These are phyloP conservation scores for Limnephilus rhombicus DNA, from an alignment of 2,888 invertebrate genomes.

Conservation along the genomic window DNA sequence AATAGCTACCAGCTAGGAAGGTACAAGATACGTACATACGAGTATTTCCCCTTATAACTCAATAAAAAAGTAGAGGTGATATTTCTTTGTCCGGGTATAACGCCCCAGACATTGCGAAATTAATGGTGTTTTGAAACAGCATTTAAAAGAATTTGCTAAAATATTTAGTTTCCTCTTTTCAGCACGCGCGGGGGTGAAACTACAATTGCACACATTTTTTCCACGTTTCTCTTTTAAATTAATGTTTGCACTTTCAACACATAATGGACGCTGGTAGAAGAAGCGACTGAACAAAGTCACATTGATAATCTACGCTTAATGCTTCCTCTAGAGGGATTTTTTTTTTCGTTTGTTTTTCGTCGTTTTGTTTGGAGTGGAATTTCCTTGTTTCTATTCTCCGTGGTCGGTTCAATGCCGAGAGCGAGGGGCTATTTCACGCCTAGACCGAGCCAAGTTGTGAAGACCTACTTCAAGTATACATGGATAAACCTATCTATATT, in stretches of 20 bases:
- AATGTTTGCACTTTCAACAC: slow-evolving; percentile 40
- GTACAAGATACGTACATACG: neutral
- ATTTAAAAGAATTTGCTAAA: slow-evolving; percentile 46
- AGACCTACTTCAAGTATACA: neutral
- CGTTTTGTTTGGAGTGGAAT: slow-evolving; percentile 29
- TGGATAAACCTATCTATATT: neutral
- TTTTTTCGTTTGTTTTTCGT: neutral
- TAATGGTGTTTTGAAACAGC: slow-evolving; percentile 45
- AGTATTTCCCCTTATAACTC: neutral
- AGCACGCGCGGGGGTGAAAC: neutral
- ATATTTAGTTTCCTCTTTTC: slow-evolving; percentile 12
- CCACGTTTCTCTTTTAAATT: slow-evolving; percentile 27
- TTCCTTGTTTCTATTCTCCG: slow-evolving; percentile 5
- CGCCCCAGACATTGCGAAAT: slow-evolving; percentile 32
- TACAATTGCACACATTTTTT: slow-evolving; percentile 41
- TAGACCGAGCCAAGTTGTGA: neutral
- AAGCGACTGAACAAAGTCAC: slow-evolving; percentile 40
- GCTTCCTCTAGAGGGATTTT: neutral
- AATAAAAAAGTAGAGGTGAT: slow-evolving; percentile 38
- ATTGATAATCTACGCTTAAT: slow-evolving; percentile 43
- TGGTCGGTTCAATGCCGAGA: neutral
- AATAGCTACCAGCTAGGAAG: neutral
- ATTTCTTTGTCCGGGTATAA: slow-evolving; percentile 41
- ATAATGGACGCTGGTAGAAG: slow-evolving; percentile 24
- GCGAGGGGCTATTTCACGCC: neutral